Conservation (phyloP, 2,888 invertebrate species). For the Drosophila histrio region DNA sequence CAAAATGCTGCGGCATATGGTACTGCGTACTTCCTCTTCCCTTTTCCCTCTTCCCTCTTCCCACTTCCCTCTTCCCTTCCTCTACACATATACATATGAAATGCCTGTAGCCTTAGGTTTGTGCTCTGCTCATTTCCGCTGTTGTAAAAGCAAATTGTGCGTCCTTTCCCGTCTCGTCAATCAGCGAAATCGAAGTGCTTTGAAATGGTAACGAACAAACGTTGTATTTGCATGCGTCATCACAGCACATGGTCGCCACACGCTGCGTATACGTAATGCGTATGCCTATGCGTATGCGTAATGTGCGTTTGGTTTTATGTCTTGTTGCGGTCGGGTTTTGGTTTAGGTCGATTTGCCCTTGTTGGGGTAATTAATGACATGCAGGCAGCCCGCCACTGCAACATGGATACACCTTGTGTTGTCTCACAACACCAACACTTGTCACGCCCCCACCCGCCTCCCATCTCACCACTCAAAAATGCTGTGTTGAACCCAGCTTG, state of each 20-base stretch:
- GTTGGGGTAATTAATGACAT: slow-evolving; percentile 68
- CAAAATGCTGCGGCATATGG: slow-evolving; percentile 70
- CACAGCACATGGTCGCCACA: background rate
- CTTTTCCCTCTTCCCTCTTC: slow-evolving; percentile 7
- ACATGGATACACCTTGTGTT: slow-evolving; percentile 14
- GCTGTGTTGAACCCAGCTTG: slow-evolving; percentile 29
- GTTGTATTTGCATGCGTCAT: slow-evolving; percentile 38
- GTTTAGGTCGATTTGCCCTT: slow-evolving; percentile 55
- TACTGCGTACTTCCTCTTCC: slow-evolving; percentile 12
- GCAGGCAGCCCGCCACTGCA: slow-evolving; percentile 25
- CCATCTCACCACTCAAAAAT: slow-evolving; percentile 32
- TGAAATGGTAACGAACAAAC: slow-evolving; percentile 21
- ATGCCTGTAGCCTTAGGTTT: slow-evolving; percentile 44
- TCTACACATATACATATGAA: slow-evolving; percentile 15
- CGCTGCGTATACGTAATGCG: slow-evolving; percentile 18
- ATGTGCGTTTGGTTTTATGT: slow-evolving; percentile 33
- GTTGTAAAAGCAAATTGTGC: slow-evolving; percentile 47
- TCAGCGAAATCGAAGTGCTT: slow-evolving; percentile 60
- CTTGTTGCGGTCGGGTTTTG: slow-evolving; percentile 53
- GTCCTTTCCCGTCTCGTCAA: slow-evolving; percentile 3
- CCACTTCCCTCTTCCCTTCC: background rate
- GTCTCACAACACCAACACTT: slow-evolving; percentile 44
- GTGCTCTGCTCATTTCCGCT: slow-evolving; percentile 63
- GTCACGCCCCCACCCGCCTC: slow-evolving; percentile 36
- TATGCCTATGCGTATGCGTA: slow-evolving; percentile 21